Conservation (phyloP, 2,888 invertebrate species). For the Drosophila kanekoi region DNA sequence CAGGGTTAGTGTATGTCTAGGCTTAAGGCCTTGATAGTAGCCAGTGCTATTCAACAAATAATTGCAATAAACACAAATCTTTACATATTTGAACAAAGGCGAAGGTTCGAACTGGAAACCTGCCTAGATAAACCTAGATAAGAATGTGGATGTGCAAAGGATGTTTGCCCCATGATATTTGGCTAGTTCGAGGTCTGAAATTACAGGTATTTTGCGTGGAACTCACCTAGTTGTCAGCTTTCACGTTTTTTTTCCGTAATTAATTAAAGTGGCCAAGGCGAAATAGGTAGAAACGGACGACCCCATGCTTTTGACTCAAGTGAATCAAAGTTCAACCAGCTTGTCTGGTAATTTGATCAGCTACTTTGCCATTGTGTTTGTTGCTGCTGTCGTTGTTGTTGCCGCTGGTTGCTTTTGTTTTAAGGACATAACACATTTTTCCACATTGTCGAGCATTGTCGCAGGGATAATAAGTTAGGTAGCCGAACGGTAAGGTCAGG, state of each 20-base stretch:
- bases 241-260: conserved; percentile 34
- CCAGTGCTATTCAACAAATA: no score
- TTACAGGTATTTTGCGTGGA: conserved; percentile 16
- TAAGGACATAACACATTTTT: conserved; percentile 53
- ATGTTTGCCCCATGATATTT: conserved; percentile 1
- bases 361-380: background rate
- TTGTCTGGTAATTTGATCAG: conserved; percentile 68
- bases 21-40: no score
- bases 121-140: background rate
- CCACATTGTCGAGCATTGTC: conserved; percentile 60
- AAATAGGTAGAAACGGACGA: conserved; percentile 26
- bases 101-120: no score
- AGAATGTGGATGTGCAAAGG: background rate
- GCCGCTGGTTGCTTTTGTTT: conserved; percentile 22
- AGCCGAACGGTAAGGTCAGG: conserved; percentile 17
- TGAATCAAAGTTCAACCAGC: conserved; percentile 64
- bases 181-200: background rate
- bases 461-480: conserved; percentile 59
- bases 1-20: no score
- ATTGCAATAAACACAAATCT: no score
- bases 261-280: conserved; percentile 37
- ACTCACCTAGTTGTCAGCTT: conserved; percentile 11
- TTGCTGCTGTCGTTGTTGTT: background rate
- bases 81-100: no score
- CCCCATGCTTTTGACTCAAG: conserved; percentile 47